A percentile compares a stretch with the other conserved stretches of the same genome.
These are phyloP conservation scores for Chrysolina haemoptera DNA, from an alignment of 2,888 invertebrate genomes.

Conservation along the genomic window DNA sequence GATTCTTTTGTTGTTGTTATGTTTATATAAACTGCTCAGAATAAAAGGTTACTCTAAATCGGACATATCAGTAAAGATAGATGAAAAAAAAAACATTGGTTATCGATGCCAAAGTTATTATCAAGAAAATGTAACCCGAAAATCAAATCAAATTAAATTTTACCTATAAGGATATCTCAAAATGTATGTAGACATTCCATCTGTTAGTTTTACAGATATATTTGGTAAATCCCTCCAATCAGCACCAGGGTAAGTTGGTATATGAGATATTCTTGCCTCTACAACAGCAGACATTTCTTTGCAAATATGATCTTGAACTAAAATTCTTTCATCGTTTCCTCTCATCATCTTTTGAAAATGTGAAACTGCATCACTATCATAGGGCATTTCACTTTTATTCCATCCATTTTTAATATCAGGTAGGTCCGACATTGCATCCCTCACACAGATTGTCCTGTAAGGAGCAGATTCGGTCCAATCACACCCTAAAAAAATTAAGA, in stretches of 20 bases:
- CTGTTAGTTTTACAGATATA: conserved; percentile 78
- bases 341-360: conserved; percentile 84
- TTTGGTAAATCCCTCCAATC: conserved; percentile 93
- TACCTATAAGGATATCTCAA: conserved; percentile 73
- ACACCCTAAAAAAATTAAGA: conserved; percentile 64
- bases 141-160: conserved; percentile 29
- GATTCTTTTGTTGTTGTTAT: too few species aligned
- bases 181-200: conserved; percentile 78
- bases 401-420: conserved; percentile 84
- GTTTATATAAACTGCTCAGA: too few species aligned
- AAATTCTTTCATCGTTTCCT: conserved; percentile 60
- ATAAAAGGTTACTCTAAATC: too few species aligned
- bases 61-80: too few species aligned
- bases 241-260: conserved; percentile 82
- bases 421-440: conserved; percentile 88
- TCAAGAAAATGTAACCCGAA: too few species aligned
- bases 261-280: conserved; percentile 82
- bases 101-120: too few species aligned
- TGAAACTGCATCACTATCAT: conserved; percentile 79
- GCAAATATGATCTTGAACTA: conserved; percentile 81
- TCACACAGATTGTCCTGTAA: conserved; percentile 80
- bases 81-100: too few species aligned
- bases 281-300: conserved; percentile 88
- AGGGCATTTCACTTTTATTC: conserved; percentile 78
- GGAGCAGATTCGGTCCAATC: conserved; percentile 82